Conservation (phyloP, 2,888 invertebrate species). For the Ernsta delagoae region DNA sequence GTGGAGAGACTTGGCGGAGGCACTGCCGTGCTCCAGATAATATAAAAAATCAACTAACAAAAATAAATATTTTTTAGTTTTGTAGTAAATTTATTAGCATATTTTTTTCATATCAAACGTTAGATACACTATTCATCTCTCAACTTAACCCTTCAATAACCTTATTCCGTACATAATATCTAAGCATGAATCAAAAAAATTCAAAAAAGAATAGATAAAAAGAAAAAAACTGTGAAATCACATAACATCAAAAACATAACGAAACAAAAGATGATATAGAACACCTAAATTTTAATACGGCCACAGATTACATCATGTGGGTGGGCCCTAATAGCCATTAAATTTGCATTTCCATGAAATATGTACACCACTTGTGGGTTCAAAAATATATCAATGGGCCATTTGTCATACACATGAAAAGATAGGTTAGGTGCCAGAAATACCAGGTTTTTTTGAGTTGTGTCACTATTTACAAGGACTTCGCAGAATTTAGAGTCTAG, state of each 20-base stretch:
- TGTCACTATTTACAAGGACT: background rate
- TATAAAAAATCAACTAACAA: no score
- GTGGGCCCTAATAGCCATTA: slow-evolving; percentile 25
- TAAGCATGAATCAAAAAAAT: no score
- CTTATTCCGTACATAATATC: no score
- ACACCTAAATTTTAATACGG: slow-evolving; percentile 1
- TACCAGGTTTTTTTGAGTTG: background rate
- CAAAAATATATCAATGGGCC: slow-evolving; percentile 27
- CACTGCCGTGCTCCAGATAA: no score
- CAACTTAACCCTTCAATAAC: no score
- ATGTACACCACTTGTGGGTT: slow-evolving; percentile 22
- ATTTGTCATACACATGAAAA: slow-evolving; percentile 28
- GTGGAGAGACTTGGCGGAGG: no score
- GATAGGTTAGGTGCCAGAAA: slow-evolving; percentile 15
- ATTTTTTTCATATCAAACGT: no score
- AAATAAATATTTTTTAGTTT: no score
- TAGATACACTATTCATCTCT: no score
- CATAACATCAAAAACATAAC: background rate
- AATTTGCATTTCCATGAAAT: slow-evolving; percentile 32
- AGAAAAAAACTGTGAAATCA: background rate
- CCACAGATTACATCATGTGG: slow-evolving; percentile 15
- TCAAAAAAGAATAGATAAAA: no score
- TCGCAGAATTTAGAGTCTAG: background rate
- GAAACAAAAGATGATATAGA: background rate
- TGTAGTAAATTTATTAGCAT: no score